Evolutionary conservation across 2,888 invertebrate species (phyloP).

Genomic region (Neocrepidodera transversa): DNA sequence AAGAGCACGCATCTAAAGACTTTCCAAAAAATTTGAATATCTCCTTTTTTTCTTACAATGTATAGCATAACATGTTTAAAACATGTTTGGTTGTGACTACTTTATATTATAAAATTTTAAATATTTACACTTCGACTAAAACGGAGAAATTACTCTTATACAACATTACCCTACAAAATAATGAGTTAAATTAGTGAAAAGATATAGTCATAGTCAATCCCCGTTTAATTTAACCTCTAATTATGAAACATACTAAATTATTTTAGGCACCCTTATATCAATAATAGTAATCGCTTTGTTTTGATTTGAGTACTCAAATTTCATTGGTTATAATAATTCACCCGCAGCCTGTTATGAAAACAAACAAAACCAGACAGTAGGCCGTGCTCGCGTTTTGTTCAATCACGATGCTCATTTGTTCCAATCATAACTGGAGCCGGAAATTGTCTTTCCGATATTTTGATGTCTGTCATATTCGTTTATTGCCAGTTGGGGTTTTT

Average conservation of each 20-base stretch:
- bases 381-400: conserved; percentile 46
- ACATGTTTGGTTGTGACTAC: too few species aligned
- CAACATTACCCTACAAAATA: too few species aligned
- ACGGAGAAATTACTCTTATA: too few species aligned
- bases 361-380: conserved; percentile 43
- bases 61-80: too few species aligned
- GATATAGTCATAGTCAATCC: too few species aligned
- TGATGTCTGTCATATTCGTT: conserved; percentile 48
- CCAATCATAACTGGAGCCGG: conserved; percentile 56
- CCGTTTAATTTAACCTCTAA: too few species aligned
- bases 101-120: too few species aligned
- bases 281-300: conserved; percentile 49
- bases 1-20: too few species aligned
- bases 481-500: conserved; percentile 41
- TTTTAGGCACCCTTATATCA: conserved; percentile 43
- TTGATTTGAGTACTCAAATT: conserved; percentile 53
- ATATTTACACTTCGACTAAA: too few species aligned
- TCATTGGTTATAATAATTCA: conserved; percentile 55
- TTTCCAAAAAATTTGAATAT: too few species aligned
- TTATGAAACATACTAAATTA: conserved; percentile 17
- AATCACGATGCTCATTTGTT: conserved; percentile 52
- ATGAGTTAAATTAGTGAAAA: too few species aligned
- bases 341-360: conserved; percentile 54
- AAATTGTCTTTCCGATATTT: conserved; percentile 54
- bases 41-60: too few species aligned